phyloP scores from a whole-genome alignment of 2,888 invertebrate genomes.

The Timema cristinae region DNA sequence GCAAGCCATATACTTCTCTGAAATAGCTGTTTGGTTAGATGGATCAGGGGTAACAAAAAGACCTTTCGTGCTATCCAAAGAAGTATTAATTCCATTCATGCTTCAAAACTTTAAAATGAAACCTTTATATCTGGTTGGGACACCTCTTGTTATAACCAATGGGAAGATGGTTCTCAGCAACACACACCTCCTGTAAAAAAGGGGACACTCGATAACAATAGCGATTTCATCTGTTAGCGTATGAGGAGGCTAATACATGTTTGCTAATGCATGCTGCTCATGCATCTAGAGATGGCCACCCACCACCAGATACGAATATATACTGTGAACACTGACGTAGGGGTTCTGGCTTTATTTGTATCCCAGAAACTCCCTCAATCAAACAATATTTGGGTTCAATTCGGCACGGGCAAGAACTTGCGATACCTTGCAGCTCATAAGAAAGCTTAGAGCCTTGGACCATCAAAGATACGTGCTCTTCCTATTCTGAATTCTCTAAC shows the following conservation, averaged over 20 bases:
- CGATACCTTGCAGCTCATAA: not conserved
- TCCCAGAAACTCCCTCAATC: not conserved
- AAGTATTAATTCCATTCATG: not conserved
- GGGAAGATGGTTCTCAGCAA: not conserved
- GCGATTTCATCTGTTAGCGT: too few species aligned
- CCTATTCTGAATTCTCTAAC: constrained; percentile 27
- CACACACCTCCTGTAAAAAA: too few species aligned
- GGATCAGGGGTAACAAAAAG: too few species aligned
- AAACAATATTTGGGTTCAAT: not conserved
- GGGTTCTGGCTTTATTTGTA: constrained; percentile 18
- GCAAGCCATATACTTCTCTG: too few species aligned
- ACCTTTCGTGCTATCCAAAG: not conserved
- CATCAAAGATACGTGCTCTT: constrained; percentile 23
- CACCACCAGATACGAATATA: constrained; percentile 7
- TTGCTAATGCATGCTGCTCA: constrained; percentile 12
- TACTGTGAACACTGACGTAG: constrained; percentile 15
- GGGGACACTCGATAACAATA: too few species aligned
- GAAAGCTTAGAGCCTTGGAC: not conserved
- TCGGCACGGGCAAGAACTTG: constrained; percentile 11
- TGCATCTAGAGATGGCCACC: not conserved
- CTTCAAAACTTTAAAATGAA: too few species aligned
- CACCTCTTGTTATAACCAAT: not conserved
- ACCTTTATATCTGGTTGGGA: too few species aligned
- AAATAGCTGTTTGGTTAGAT: too few species aligned
- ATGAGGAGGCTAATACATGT: constrained; percentile 19